Conservation (phyloP, 2,888 invertebrate genomes). For the Acleris emargana region DNA sequence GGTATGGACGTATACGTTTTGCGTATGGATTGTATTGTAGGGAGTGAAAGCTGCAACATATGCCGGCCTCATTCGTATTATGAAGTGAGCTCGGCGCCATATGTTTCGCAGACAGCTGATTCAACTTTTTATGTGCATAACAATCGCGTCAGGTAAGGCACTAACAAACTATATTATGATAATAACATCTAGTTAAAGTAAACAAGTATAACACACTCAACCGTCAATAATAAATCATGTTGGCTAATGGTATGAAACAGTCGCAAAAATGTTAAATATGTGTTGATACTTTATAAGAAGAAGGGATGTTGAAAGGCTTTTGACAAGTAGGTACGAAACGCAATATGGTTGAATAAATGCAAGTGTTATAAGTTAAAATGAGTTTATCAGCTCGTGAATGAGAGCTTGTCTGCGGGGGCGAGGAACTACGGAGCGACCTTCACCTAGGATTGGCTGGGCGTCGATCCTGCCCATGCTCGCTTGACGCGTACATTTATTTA, state of each 20-base stretch:
- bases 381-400: constrained; percentile 49
- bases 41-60: constrained; percentile 82
- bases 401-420: constrained; percentile 58
- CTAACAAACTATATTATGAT: constrained; percentile 20
- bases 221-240: constrained; percentile 5
- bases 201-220: constrained; percentile 20
- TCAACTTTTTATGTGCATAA: constrained; percentile 52
- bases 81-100: constrained; percentile 76
- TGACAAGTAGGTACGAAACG: neutral
- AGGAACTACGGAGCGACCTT: constrained; percentile 73
- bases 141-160: constrained; percentile 37
- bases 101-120: constrained; percentile 76
- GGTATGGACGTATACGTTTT: constrained; percentile 41
- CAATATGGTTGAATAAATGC: constrained; percentile 20
- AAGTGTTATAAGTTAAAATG: constrained; percentile 23
- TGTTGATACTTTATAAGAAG: constrained; percentile 1
- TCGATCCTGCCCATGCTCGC: constrained; percentile 71
- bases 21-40: constrained; percentile 70
- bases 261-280: constrained; percentile 9
- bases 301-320: too few species aligned
- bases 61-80: constrained; percentile 78
- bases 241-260: constrained; percentile 10
- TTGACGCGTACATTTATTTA: constrained; percentile 71
- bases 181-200: constrained; percentile 27
- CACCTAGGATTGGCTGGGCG: constrained; percentile 74